Conservation (phyloP, 2,888 invertebrate species). For the Drosophila meridiana region DNA sequence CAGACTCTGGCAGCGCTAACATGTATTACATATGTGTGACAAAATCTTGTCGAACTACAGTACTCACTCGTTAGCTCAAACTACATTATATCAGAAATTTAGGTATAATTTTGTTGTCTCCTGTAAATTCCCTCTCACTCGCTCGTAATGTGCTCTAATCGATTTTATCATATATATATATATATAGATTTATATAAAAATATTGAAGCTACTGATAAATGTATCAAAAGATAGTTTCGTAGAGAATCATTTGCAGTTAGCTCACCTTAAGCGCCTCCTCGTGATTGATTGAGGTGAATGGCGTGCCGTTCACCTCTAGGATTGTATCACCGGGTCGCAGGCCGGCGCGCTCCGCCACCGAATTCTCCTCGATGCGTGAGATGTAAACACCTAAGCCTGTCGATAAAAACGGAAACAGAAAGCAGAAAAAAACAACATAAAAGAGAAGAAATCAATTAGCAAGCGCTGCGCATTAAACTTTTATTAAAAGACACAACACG, state of each 20-base stretch:
- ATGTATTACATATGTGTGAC: neutral
- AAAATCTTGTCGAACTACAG: neutral
- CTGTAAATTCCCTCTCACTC: neutral
- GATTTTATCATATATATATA: constrained; percentile 32
- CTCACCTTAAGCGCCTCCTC: constrained; percentile 95
- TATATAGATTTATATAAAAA: constrained; percentile 17
- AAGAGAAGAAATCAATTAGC: constrained; percentile 69
- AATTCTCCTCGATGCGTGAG: constrained; percentile 95
- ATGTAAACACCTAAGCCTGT: constrained; percentile 95
- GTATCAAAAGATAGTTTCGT: constrained; percentile 28
- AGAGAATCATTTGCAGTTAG: constrained; percentile 37
- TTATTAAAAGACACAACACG: constrained; percentile 58
- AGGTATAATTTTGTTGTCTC: neutral
- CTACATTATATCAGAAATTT: neutral
- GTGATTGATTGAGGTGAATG: constrained; percentile 96
- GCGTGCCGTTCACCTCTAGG: constrained; percentile 96
- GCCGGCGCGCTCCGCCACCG: constrained; percentile 94
- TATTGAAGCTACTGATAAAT: constrained; percentile 58
- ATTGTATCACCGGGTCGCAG: constrained; percentile 97
- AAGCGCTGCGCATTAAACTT: constrained; percentile 57
- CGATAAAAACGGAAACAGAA: constrained; percentile 6
- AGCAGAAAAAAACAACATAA: neutral
- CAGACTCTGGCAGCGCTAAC: neutral
- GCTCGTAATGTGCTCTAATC: constrained; percentile 61
- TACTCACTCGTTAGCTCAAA: neutral